A percentile compares a stretch with the other conserved stretches of the same genome.
Evolutionary conservation across 2,797 vertebrate genomes (phyloP).

Genomic region (Sardinella longiceps): DNA sequence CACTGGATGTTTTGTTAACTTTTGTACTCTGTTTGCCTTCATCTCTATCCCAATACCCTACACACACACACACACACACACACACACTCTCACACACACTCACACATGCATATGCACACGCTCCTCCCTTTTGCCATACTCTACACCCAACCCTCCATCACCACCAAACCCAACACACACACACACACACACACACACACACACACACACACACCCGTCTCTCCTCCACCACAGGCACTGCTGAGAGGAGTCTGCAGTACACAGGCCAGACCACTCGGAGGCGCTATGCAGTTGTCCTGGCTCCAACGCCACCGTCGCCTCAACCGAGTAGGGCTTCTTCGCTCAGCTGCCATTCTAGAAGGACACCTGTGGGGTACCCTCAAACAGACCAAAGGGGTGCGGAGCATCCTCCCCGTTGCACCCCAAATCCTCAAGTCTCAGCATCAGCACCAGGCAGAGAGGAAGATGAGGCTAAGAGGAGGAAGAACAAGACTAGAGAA

Average conservation of each 20-base stretch:
- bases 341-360: slow-evolving; percentile 39
- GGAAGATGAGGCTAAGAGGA: not conserved
- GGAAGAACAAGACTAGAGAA: not conserved
- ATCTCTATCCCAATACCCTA: not conserved
- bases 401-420: not conserved
- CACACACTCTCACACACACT: not conserved
- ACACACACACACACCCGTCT: not conserved
- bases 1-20: not conserved
- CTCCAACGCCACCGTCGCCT: slow-evolving; percentile 46
- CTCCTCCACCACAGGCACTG: slow-evolving; percentile 35
- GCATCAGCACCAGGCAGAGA: slow-evolving; percentile 18
- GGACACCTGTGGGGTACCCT: slow-evolving; percentile 39
- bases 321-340: slow-evolving; percentile 33
- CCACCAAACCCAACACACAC: not conserved
- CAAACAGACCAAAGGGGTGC: not conserved
- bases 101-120: too few species aligned
- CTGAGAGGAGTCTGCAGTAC: slow-evolving; percentile 35
- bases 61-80: not conserved
- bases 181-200: not conserved
- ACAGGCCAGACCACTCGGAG: slow-evolving; percentile 29
- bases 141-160: not conserved
- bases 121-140: not conserved
- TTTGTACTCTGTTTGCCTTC: not conserved
- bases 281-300: slow-evolving; percentile 47
- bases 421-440: not conserved